Evolutionary conservation across 2,113 vertebrate genomes (phyloP).

Genomic region (Pseudopodoces humilis): DNA sequence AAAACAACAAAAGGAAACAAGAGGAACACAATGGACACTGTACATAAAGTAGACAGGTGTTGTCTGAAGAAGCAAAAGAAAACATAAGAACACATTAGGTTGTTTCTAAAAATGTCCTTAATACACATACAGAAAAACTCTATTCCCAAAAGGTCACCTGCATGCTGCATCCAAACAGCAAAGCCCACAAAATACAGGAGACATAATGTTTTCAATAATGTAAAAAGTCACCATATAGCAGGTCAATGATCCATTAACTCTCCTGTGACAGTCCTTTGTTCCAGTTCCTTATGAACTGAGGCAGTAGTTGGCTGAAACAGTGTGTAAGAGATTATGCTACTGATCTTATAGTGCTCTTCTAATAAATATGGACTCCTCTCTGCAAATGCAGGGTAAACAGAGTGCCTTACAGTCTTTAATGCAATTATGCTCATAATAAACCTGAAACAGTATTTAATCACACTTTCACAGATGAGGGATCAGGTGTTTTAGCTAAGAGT

Average conservation of each 20-base stretch:
- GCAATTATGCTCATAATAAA: background rate
- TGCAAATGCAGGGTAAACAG: background rate
- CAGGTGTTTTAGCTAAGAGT: background rate
- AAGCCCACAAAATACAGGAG: background rate
- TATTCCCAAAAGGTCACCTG: slow-evolving; percentile 10
- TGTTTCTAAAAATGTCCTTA: slow-evolving; percentile 8
- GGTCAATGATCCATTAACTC: slow-evolving; percentile 35
- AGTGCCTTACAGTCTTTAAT: background rate
- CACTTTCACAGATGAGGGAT: background rate
- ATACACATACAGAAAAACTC: background rate
- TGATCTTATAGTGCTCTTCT: background rate
- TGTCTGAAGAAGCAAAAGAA: background rate
- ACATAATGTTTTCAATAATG: slow-evolving; percentile 31
- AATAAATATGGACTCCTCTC: background rate
- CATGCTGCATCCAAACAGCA: background rate
- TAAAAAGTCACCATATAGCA: slow-evolving; percentile 1
- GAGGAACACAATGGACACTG: background rate
- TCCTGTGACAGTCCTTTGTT: slow-evolving; percentile 22
- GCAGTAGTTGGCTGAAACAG: background rate
- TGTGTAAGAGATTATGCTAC: background rate
- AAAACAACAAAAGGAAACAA: background rate
- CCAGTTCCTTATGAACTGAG: background rate
- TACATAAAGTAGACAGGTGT: background rate
- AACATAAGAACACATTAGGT: background rate
- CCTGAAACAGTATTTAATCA: background rate